Evolutionary conservation across 2,888 invertebrate species (phyloP).

Genomic region (Hyposoter didymator): DNA sequence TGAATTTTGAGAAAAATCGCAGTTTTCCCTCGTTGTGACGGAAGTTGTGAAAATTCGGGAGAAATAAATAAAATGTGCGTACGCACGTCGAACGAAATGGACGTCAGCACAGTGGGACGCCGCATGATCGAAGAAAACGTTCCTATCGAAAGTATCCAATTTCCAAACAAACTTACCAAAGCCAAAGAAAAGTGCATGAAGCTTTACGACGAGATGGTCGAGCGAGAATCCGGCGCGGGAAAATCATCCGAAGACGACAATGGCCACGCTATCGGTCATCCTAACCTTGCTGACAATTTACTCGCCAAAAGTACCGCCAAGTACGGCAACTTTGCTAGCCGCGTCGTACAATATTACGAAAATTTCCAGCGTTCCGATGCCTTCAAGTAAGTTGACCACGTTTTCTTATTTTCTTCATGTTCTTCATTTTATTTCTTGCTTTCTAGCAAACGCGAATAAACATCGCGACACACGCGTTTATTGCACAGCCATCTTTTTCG

Average conservation of each 20-base stretch:
- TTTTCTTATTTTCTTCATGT: background rate
- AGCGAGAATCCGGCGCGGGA: slow-evolving; percentile 63
- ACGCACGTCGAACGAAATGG: slow-evolving; percentile 72
- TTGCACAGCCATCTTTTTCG: background rate
- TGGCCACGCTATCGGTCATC: slow-evolving; percentile 74
- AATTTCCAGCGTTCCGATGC: slow-evolving; percentile 84
- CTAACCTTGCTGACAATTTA: slow-evolving; percentile 78
- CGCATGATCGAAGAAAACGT: slow-evolving; percentile 53
- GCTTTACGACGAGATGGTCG: slow-evolving; percentile 76
- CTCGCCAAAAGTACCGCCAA: slow-evolving; percentile 85
- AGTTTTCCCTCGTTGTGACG: background rate
- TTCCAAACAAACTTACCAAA: slow-evolving; percentile 70
- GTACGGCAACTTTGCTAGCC: slow-evolving; percentile 84
- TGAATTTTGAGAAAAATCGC: background rate
- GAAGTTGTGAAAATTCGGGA: background rate
- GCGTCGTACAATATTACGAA: slow-evolving; percentile 82
- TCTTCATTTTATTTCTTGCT: background rate
- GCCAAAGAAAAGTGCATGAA: slow-evolving; percentile 79
- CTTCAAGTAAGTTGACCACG: slow-evolving; percentile 84
- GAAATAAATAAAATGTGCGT: slow-evolving; percentile 75
- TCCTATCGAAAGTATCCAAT: slow-evolving; percentile 44
- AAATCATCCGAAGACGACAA: slow-evolving; percentile 83
- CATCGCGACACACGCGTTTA: background rate
- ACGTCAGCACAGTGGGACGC: slow-evolving; percentile 16
- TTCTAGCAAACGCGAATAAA: background rate